Percentiles rank a stretch among this genome's conserved stretches.
These are phyloP conservation scores for Stegodyphus dumicola DNA, from an alignment of 1,140 invertebrate genomes.

Conservation along the genomic window DNA sequence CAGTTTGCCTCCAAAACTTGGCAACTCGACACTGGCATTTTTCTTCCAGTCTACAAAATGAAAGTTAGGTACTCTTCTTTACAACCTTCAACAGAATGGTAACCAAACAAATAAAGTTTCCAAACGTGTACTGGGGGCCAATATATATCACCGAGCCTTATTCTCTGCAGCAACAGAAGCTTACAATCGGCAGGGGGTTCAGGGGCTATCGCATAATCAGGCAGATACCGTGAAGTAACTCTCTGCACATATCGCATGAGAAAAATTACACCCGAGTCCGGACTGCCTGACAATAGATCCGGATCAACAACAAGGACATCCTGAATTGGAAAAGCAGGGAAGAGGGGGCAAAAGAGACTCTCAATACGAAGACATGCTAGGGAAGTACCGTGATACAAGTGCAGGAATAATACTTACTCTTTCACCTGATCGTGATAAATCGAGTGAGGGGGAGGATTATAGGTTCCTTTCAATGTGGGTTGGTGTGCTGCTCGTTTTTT, in stretches of 20 bases:
- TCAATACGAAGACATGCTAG: background rate
- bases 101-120: too few relatives aligned
- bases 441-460: constrained; percentile 39
- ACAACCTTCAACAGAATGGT: too few relatives aligned
- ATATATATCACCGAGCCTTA: too few relatives aligned
- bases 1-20: too few relatives aligned
- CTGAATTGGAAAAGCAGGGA: background rate
- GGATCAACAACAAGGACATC: constrained; percentile 10
- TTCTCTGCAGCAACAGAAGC: too few relatives aligned
- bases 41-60: too few relatives aligned
- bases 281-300: constrained; percentile 29
- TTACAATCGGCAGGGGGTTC: too few relatives aligned
- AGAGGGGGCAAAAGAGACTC: constrained; percentile 1
- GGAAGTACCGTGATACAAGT: constrained; percentile 19
- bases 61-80: too few relatives aligned
- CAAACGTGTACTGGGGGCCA: too few relatives aligned
- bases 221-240: too few relatives aligned
- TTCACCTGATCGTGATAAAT: constrained; percentile 56
- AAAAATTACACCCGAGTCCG: constrained; percentile 26
- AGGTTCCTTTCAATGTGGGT: constrained; percentile 16
- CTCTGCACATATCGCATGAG: background rate
- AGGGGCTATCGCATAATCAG: too few relatives aligned
- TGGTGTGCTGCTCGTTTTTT: constrained; percentile 2
- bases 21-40: too few relatives aligned
- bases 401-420: constrained; percentile 39